These are phyloP conservation scores for Nephotettix cincticeps DNA, from an alignment of 1,140 invertebrate genomes.

Conservation along the genomic window DNA sequence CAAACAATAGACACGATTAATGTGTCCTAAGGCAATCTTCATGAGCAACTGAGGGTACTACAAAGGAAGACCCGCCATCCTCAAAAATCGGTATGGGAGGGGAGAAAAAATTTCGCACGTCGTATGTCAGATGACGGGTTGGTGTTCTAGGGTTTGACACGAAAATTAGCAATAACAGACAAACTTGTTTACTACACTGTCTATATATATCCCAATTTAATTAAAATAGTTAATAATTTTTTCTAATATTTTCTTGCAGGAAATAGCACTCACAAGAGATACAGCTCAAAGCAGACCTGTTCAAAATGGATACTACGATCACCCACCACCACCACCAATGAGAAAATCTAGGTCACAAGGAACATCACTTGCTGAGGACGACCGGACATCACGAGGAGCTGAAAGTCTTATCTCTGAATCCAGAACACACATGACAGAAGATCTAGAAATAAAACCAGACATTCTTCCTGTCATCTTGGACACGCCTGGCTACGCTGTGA, in stretches of 20 bases:
- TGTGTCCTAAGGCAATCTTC: no score
- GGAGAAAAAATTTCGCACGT: no score
- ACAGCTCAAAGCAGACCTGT: constrained; percentile 60
- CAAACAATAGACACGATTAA: no score
- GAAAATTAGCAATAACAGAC: no score
- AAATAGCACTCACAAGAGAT: constrained; percentile 60
- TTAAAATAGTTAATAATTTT: no score
- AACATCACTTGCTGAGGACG: constrained; percentile 59
- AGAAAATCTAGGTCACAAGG: constrained; percentile 55
- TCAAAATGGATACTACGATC: constrained; percentile 38
- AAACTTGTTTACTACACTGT: no score
- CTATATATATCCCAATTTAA: no score
- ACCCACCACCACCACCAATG: constrained; percentile 48
- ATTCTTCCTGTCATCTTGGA: background rate
- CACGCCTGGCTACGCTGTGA: constrained; percentile 59
- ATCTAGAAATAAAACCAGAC: background rate
- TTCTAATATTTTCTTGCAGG: constrained; percentile 52
- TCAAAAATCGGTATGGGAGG: no score
- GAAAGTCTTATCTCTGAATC: constrained; percentile 54
- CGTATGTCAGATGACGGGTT: no score
- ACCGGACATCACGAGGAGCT: constrained; percentile 67
- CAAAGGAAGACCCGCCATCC: no score
- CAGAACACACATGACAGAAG: constrained; percentile 22
- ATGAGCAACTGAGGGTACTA: no score
- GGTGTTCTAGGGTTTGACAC: no score